These are phyloP conservation scores for Rhynchophorus ferrugineus DNA, from an alignment of 1,140 invertebrate genomes.

Conservation along the genomic window DNA sequence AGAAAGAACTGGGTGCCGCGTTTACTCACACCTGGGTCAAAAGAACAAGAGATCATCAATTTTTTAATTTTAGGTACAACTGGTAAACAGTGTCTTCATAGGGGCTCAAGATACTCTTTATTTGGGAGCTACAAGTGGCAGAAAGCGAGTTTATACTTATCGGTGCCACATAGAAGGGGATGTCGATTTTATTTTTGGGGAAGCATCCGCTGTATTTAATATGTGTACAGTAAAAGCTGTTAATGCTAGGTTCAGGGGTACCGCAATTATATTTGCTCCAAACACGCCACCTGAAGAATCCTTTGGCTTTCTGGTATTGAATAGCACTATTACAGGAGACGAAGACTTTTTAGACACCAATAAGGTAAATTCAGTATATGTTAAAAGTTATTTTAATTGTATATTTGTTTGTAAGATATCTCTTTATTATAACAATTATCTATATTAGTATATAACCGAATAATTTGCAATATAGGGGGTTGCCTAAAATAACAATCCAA, in stretches of 20 bases:
- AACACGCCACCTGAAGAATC: neutral
- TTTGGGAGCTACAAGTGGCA: neutral
- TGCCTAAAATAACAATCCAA: too few relatives aligned
- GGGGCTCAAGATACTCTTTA: constrained; percentile 6
- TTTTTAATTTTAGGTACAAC: constrained; percentile 4
- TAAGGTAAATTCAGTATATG: neutral
- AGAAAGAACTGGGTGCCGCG: too few relatives aligned
- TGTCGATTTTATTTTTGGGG: constrained; percentile 4
- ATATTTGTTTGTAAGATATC: too few relatives aligned
- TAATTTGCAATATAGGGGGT: too few relatives aligned
- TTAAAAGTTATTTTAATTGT: too few relatives aligned
- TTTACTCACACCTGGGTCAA: too few relatives aligned
- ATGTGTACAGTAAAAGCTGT: constrained; percentile 8
- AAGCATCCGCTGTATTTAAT: constrained; percentile 3
- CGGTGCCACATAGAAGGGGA: constrained; percentile 9
- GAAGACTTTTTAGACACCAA: neutral
- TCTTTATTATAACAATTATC: too few relatives aligned
- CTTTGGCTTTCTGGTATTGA: constrained; percentile 7
- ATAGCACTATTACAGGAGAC: constrained; percentile 11
- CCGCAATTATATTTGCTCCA: constrained; percentile 1
- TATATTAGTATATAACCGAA: too few relatives aligned
- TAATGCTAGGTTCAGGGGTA: neutral
- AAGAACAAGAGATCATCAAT: too few relatives aligned
- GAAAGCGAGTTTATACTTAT: constrained; percentile 5
- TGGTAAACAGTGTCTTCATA: constrained; percentile 5